Base-by-base conservation (phyloP, 2,888 invertebrate species). In the Halictus ligatus region DNA sequence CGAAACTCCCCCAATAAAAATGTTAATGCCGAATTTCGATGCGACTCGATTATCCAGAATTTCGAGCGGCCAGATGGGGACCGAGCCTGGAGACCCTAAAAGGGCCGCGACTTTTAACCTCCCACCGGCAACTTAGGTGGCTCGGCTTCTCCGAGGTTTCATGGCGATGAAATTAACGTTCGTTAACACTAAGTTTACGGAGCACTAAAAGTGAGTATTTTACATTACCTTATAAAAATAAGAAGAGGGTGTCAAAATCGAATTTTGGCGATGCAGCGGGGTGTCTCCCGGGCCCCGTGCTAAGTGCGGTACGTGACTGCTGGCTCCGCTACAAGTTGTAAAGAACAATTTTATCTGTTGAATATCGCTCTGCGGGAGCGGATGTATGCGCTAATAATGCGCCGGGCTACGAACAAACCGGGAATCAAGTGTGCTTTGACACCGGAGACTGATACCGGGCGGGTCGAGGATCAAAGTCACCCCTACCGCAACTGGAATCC, bases 381-480 rank as follows among this genome's bases (percentile, higher is more conserved):
- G 35, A 35, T 35, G 64, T 6, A 2, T 6, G 1, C 2, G n/a
- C 29, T 77, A 58, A 80, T 76, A 58, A 69, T 80, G 40, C n/a
- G 12, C 43, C 40, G 15, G 25, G 25, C 25, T 48, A 7, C 15
- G 46, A 72, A 72, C 25, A 43, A 71, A 71, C 71, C 40, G 71
- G 50, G 79, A 76, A 21, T 78, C 78, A 74, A 85, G 89, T 82
- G 78, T 76, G 90, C 91, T 91, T 91, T 91, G 91, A 91, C 79
- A 91, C 82, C 67, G 48, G 90, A 91, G 75, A 87, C 83, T 75
- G 88, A 77, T 75, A 86, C 88, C 85, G 85, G 81, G 88, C 81
- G 43, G n/a, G 43, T 43, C n/a, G 71, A 43, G 13, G 43, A 43
- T 71, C 71, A 71, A 71, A 71, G 71, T 76, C 48, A 71, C 71